Base-by-base conservation (phyloP, 2,113 vertebrate species). In the Danionella cerebrum region DNA sequence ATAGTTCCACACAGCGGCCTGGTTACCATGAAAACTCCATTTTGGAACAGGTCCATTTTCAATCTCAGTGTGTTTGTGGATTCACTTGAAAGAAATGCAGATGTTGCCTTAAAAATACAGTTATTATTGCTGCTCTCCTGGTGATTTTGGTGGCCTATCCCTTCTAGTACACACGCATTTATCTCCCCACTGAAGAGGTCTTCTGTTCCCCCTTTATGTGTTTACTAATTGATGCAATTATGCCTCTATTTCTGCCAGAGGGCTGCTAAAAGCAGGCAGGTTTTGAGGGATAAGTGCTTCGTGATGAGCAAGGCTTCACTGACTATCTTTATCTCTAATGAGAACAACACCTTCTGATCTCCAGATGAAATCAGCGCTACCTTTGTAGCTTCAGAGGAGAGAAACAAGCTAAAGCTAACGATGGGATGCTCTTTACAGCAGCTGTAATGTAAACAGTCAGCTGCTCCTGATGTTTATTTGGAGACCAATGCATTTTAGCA, bases 151-250 rank as follows among this genome's bases (percentile, higher is more conserved):
- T 5, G 25, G 8, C 27, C 36, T n/a, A 12, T 4, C 70, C 50
- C 36, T 52, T 52, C 21, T 66, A 38, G 27, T 54, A 19, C 41
- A 74, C 33, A 22, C 68, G 50, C 65, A 36, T 73, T 73, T 65
- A 69, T 70, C 38, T 69, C 19, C 22, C 36, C 27, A 39, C 70
- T 36, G 22, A 74, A 59, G 19, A 35, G 22, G 18, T 18, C 38
- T 45, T 55, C 63, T 54, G 27, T 57, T 71, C 52, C 29, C 64
- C 66, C 42, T 22, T 47, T 54, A 69, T 53, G 33, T n/a, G n/a
- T n/a, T 60, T 48, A 59, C 55, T 75, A 78, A 76, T 69, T 76
- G 50, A 74, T 45, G 59, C 44, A 73, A 70, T 79, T 76, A 79
- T 68, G 33, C 21, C 39, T 36, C 65, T 72, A 70, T 66, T 62